phyloP scores from a whole-genome alignment of 2,888 invertebrate species.

The Leucophenga maculata region DNA sequence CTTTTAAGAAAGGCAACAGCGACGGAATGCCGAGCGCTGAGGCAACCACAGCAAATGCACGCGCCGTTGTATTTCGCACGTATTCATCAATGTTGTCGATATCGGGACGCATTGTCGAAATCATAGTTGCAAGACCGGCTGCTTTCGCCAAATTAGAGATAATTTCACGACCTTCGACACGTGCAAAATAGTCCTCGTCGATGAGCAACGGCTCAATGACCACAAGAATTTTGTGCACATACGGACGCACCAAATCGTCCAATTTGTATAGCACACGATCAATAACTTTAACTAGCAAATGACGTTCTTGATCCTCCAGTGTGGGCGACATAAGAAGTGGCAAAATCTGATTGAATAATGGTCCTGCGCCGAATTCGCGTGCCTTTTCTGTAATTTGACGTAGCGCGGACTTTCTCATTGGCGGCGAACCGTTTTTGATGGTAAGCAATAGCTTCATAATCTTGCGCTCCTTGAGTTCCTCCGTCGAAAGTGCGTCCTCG shows the following conservation, averaged over 20 bases:
- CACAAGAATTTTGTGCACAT: constrained; percentile 99
- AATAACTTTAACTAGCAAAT: constrained; percentile 98
- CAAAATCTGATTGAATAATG: constrained; percentile 98
- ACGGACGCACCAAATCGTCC: constrained; percentile 98
- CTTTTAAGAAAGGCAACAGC: constrained; percentile 96
- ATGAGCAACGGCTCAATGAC: constrained; percentile 98
- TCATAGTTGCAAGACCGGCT: constrained; percentile 99
- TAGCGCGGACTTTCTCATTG: constrained; percentile 98
- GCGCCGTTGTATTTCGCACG: constrained; percentile 98
- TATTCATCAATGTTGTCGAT: constrained; percentile 99
- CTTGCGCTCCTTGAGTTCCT: constrained; percentile 98
- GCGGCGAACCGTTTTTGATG: constrained; percentile 99
- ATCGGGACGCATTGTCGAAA: constrained; percentile 99
- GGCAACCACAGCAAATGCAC: constrained; percentile 99
- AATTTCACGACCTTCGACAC: constrained; percentile 99
- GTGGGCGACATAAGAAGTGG: constrained; percentile 99
- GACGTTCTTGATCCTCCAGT: constrained; percentile 98
- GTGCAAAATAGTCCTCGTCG: constrained; percentile 99
- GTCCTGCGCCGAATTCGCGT: constrained; percentile 97
- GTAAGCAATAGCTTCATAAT: constrained; percentile 98
- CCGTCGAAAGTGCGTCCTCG: constrained; percentile 94
- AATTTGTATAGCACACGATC: constrained; percentile 98
- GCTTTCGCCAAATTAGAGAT: constrained; percentile 99
- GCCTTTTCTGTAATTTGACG: constrained; percentile 99
- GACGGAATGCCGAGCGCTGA: constrained; percentile 98